A percentile compares a stretch with the other conserved stretches of the same genome.
Evolutionary conservation across 2,113 vertebrate species (phyloP).

Genomic region (Pseudonaja textilis): DNA sequence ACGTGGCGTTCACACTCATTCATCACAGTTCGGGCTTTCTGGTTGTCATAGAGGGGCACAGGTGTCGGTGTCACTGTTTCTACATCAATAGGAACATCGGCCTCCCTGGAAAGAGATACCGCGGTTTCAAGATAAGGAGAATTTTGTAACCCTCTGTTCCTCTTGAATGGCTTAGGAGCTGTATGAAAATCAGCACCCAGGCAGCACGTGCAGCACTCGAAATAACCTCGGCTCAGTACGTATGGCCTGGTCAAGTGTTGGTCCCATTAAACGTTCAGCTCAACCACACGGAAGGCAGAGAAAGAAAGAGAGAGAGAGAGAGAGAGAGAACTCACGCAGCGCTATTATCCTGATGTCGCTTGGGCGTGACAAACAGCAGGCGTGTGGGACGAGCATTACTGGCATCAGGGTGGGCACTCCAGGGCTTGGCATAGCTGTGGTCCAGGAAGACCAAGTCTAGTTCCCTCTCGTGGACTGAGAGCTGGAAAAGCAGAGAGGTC

Average conservation of each 20-base stretch:
- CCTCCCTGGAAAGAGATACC: slow-evolving; percentile 74
- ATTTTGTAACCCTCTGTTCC: fast-evolving
- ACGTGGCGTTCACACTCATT: slow-evolving; percentile 96
- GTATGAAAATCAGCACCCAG: not conserved
- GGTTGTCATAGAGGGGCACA: slow-evolving; percentile 90
- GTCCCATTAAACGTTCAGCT: not conserved
- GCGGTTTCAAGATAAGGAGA: not conserved
- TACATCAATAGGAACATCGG: slow-evolving; percentile 85
- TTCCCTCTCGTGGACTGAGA: slow-evolving; percentile 90
- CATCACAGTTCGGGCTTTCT: slow-evolving; percentile 95
- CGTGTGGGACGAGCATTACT: slow-evolving; percentile 90
- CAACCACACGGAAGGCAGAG: not conserved
- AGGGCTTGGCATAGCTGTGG: slow-evolving; percentile 95
- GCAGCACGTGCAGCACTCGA: not conserved
- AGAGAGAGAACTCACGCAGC: slow-evolving; percentile 71
- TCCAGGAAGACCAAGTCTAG: slow-evolving; percentile 92
- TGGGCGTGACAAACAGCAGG: slow-evolving; percentile 86
- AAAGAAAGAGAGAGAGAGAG: not conserved
- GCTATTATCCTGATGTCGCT: slow-evolving; percentile 79
- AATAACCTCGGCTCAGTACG: not conserved
- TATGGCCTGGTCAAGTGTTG: not conserved
- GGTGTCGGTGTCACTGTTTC: slow-evolving; percentile 83
- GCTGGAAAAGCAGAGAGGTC: slow-evolving; percentile 90
- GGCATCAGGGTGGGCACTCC: slow-evolving; percentile 94
- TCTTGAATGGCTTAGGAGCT: not conserved